phyloP scores from a whole-genome alignment of 2,888 invertebrate genomes.

The Tachystola acroxantha region DNA sequence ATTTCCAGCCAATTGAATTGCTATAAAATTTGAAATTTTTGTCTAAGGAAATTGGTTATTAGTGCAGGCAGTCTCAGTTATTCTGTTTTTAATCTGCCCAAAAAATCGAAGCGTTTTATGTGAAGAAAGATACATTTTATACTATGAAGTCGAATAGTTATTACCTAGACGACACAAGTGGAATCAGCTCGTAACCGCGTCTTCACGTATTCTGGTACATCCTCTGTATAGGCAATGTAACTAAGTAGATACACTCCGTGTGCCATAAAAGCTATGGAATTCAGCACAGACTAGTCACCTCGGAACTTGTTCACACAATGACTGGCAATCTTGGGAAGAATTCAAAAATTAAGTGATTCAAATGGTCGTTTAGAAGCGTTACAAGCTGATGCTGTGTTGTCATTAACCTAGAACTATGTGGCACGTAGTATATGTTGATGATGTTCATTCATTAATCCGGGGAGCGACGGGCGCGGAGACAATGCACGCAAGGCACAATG shows the following conservation, averaged over 20 bases:
- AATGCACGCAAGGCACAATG: constrained; percentile 20
- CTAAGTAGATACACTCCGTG: too few species aligned
- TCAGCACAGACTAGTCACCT: constrained; percentile 3
- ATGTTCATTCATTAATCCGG: constrained; percentile 15
- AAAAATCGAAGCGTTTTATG: too few species aligned
- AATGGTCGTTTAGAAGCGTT: constrained; percentile 9
- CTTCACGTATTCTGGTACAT: too few species aligned
- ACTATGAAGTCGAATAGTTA: too few species aligned
- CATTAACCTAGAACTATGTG: constrained; percentile 17
- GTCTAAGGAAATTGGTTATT: constrained; percentile 1
- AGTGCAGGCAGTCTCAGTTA: too few species aligned
- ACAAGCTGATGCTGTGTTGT: constrained; percentile 6
- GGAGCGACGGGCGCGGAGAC: constrained; percentile 16
- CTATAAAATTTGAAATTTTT: neutral
- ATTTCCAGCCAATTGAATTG: constrained; percentile 5
- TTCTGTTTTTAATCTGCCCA: too few species aligned
- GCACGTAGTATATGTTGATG: constrained; percentile 11
- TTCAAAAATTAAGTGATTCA: constrained; percentile 13
- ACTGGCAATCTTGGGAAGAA: constrained; percentile 10
- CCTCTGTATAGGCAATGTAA: too few species aligned
- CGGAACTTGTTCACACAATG: constrained; percentile 12
- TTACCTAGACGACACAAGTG: too few species aligned
- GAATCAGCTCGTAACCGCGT: too few species aligned
- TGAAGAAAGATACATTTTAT: too few species aligned
- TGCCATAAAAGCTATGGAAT: constrained; percentile 1